Base-by-base conservation (phyloP, 1,140 invertebrate species). In the Neodiprion virginianus region DNA sequence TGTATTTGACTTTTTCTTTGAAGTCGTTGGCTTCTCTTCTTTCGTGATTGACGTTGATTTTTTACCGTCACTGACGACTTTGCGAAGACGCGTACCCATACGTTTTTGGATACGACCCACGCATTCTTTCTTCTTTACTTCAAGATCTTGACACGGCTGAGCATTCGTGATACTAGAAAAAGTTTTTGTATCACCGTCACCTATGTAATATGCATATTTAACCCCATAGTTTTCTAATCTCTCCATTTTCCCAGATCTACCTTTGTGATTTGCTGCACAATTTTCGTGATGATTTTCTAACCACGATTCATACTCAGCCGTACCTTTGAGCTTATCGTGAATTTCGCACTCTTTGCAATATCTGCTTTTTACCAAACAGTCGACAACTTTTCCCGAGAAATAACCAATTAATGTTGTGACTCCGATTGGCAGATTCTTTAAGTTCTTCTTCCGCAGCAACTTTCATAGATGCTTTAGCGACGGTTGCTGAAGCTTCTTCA, bases 41-140 rank as follows among this genome's bases (percentile, higher is more conserved):
- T 21, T 21, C 17, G 17, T 21, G 17, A 21, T 21, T 21, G 17
- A 21, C 17, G 17, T 21, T 21, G 17, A 21, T 21, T 21, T 21
- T 21, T 21, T 21, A 21, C 17, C 0, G 17, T 21, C 0, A 21
- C 17, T 21, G 17, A 21, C 17, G 17, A 69, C 14, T 61, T 69
- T 74, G 66, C 74, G 66, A 21, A 83, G 71, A 28, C 78, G 77
- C 12, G 73, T 79, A 8, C 78, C 79, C 74, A 84, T 80, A 14
- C 83, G 72, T 72, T 83, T 81, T 74, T 79, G 76, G 2, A 84
- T 76, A 67, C 79, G 75, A 68, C 73, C 74, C 28, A 81, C 74
- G 73, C 79, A 81, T 71, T 82, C 79, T 61, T 79, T 76, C 75
- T 83, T 81, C 71, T 70, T 65, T 8, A 79, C 69, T 69, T 72